A percentile compares a stretch with the other conserved stretches of the same genome.
Evolutionary conservation across 2,797 vertebrate genomes (phyloP).

Genomic region (Lithobates pipiens): DNA sequence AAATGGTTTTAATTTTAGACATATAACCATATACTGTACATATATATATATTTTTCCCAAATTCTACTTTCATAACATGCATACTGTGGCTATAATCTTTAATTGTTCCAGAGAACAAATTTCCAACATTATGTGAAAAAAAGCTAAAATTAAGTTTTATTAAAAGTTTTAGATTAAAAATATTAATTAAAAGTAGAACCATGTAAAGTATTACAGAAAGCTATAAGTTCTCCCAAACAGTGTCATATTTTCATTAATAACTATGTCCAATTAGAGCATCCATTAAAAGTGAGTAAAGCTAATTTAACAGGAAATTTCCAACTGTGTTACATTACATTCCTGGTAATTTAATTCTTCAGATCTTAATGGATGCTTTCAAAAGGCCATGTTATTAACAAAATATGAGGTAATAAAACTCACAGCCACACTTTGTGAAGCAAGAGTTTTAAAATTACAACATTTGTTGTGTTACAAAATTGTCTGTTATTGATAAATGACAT

Average conservation of each 20-base stretch:
- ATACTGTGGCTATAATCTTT: background rate
- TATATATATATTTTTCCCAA: background rate
- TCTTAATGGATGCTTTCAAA: slow-evolving; percentile 73
- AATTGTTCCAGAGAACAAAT: background rate
- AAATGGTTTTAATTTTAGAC: slow-evolving; percentile 4
- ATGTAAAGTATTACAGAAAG: slow-evolving; percentile 63
- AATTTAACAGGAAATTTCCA: slow-evolving; percentile 75
- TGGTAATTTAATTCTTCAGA: slow-evolving; percentile 74
- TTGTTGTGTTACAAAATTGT: slow-evolving; percentile 40
- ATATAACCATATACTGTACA: background rate
- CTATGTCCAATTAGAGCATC: slow-evolving; percentile 70
- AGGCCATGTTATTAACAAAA: slow-evolving; percentile 76
- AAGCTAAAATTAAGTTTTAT: slow-evolving; percentile 8
- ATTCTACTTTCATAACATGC: background rate
- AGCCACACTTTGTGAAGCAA: slow-evolving; percentile 41
- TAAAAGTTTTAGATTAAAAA: slow-evolving; percentile 39
- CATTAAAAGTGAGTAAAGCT: slow-evolving; percentile 74
- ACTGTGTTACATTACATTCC: slow-evolving; percentile 70
- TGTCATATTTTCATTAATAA: slow-evolving; percentile 71
- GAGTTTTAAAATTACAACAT: slow-evolving; percentile 44
- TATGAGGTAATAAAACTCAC: slow-evolving; percentile 72
- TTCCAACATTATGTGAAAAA: background rate
- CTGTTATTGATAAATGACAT: slow-evolving; percentile 35
- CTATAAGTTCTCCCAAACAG: slow-evolving; percentile 63
- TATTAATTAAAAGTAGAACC: slow-evolving; percentile 61